Conservation (phyloP, 2,888 invertebrate genomes). For the Odontothrips loti region DNA sequence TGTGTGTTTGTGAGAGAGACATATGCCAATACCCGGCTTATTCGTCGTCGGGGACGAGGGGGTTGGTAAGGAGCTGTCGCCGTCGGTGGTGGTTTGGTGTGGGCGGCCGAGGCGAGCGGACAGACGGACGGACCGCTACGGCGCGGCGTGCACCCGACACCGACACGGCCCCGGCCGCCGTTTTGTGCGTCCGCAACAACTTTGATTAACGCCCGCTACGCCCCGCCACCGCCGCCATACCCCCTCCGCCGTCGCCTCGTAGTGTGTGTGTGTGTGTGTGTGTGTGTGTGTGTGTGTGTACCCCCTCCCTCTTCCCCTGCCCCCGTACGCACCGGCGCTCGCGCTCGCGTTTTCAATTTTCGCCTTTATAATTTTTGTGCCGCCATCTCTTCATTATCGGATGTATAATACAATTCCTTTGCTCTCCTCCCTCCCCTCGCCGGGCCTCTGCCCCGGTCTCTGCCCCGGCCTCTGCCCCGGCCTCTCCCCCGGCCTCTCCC, state of each 20-base stretch:
- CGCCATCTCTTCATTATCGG: neutral
- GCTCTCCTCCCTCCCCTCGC: neutral
- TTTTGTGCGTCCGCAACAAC: conserved; percentile 1
- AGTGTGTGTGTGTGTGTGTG: too few species aligned
- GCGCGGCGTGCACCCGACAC: neutral
- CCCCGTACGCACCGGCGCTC: too few species aligned
- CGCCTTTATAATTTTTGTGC: neutral
- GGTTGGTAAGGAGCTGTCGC: neutral
- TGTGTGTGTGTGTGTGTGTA: too few species aligned
- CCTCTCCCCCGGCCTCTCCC: too few species aligned
- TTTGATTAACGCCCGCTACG: conserved; percentile 3
- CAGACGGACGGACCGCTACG: neutral
- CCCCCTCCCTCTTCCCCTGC: neutral
- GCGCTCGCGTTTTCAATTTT: neutral
- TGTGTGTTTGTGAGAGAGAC: neutral
- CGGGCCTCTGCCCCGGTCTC: too few species aligned
- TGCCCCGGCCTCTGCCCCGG: too few species aligned
- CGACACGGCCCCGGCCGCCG: neutral
- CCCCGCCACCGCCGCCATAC: neutral
- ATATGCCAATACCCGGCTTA: neutral
- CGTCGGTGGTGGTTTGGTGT: neutral
- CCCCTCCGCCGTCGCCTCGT: neutral
- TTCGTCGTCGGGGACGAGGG: neutral
- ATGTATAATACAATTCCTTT: neutral
- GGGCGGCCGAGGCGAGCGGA: too few species aligned